Percentiles rank a stretch among this genome's conserved stretches.
These are phyloP conservation scores for Nesogale talazaci DNA, from an alignment of 2,113 vertebrate species.

Conservation along the genomic window DNA sequence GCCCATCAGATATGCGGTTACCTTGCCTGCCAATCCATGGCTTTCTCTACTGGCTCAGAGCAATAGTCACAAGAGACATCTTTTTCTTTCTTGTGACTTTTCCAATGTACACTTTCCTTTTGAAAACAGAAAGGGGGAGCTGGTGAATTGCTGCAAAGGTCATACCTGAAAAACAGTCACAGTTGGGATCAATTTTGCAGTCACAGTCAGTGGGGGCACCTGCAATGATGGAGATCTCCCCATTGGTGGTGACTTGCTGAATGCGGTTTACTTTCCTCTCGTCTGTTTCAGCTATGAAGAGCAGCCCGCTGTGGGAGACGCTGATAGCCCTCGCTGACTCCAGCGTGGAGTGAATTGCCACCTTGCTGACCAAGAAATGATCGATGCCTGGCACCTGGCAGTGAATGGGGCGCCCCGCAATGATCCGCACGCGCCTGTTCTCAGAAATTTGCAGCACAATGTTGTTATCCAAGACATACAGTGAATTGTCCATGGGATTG, in stretches of 20 bases:
- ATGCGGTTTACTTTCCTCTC: constrained; percentile 98
- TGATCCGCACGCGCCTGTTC: constrained; percentile 92
- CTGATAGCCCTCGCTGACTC: constrained; percentile 96
- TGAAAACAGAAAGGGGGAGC: constrained; percentile 41
- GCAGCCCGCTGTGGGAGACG: constrained; percentile 93
- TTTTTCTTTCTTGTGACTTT: constrained; percentile 58
- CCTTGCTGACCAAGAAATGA: constrained; percentile 94
- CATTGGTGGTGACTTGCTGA: constrained; percentile 97
- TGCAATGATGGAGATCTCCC: constrained; percentile 94
- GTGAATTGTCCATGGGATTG: constrained; percentile 97
- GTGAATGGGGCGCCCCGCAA: constrained; percentile 97
- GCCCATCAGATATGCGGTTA: neutral
- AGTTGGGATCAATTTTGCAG: constrained; percentile 99
- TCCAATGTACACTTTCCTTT: constrained; percentile 50
- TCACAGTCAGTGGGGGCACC: constrained; percentile 97
- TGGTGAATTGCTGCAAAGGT: constrained; percentile 59
- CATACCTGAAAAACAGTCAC: constrained; percentile 97
- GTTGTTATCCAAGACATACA: constrained; percentile 98
- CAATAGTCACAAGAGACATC: constrained; percentile 21
- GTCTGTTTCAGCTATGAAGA: constrained; percentile 97
- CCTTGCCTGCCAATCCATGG: neutral
- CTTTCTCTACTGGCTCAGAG: neutral
- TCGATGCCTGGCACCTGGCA: constrained; percentile 96
- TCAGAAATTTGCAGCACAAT: constrained; percentile 98
- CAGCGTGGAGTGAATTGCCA: constrained; percentile 93